Conservation (phyloP, 1,140 invertebrate genomes). For the Drosophila setifemur region DNA sequence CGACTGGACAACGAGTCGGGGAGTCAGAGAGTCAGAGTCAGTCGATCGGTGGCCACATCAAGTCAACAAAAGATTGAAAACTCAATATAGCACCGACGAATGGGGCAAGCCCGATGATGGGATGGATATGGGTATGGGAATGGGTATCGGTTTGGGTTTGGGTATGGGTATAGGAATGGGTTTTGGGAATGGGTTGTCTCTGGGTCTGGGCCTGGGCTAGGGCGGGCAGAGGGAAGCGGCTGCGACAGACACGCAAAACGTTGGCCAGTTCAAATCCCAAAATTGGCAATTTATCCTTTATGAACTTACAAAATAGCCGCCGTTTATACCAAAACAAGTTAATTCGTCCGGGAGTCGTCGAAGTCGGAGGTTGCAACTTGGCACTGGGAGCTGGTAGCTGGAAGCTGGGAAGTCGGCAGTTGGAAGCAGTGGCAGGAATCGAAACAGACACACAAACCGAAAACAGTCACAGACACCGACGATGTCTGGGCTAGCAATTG, state of each 20-base stretch:
- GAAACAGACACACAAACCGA: conserved; percentile 26
- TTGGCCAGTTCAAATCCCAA: conserved; percentile 80
- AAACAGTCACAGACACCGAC: conserved; percentile 6
- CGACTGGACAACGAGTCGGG: conserved; percentile 20
- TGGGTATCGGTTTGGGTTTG: conserved; percentile 7
- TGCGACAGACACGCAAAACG: conserved; percentile 70
- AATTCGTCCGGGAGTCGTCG: conserved; percentile 68
- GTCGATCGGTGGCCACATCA: conserved; percentile 75
- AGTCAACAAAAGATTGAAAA: conserved; percentile 81
- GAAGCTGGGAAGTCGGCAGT: conserved; percentile 13
- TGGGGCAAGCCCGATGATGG: conserved; percentile 32
- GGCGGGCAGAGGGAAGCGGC: conserved; percentile 4
- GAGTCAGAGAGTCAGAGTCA: conserved; percentile 20
- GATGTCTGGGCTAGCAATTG: background rate
- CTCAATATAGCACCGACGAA: conserved; percentile 77
- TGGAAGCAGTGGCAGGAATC: conserved; percentile 31
- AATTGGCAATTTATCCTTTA: conserved; percentile 82
- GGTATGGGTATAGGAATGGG: background rate
- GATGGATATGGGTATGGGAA: conserved; percentile 48
- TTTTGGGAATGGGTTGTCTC: conserved; percentile 20
- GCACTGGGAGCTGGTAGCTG: conserved; percentile 5
- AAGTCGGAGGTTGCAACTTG: conserved; percentile 10
- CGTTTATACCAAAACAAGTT: conserved; percentile 82
- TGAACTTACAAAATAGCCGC: conserved; percentile 82
- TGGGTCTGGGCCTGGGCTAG: background rate